Conservation (phyloP, 2,888 invertebrate species). For the Prosopocoilus inquinatus region DNA sequence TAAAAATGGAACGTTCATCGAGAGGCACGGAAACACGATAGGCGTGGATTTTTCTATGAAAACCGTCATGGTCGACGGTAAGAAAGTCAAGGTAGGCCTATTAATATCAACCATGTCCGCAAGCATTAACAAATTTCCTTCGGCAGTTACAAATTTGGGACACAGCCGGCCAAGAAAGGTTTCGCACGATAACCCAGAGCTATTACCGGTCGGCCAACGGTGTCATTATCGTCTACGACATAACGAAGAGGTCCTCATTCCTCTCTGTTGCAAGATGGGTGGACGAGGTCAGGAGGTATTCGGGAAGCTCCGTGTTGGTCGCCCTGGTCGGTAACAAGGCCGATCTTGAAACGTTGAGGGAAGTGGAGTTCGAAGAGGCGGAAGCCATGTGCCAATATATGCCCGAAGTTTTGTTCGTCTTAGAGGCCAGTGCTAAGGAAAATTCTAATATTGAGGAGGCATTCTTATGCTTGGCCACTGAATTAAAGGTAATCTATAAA, state of each 20-base stretch:
- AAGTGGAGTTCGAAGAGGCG: constrained; percentile 84
- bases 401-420: constrained; percentile 81
- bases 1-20: constrained; percentile 93
- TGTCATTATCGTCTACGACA: constrained; percentile 95
- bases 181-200: constrained; percentile 95
- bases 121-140: constrained; percentile 20
- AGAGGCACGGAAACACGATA: constrained; percentile 94
- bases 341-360: constrained; percentile 76
- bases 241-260: constrained; percentile 90
- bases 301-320: constrained; percentile 87
- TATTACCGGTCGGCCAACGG: constrained; percentile 97
- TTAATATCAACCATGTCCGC: background rate
- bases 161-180: constrained; percentile 94
- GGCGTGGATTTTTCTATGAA: constrained; percentile 99
- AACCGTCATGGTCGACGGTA: constrained; percentile 89
- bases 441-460: constrained; percentile 89
- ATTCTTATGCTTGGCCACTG: constrained; percentile 81
- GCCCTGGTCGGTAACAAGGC: constrained; percentile 92
- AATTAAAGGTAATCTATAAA: constrained; percentile 67
- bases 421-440: constrained; percentile 89
- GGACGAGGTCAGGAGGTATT: constrained; percentile 92
- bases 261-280: constrained; percentile 92
- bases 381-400: constrained; percentile 83
- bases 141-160: constrained; percentile 93
- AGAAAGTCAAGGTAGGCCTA: constrained; percentile 82